These are phyloP conservation scores for Mimumesa dahlbomi DNA, from an alignment of 2,888 invertebrate genomes.

Conservation along the genomic window DNA sequence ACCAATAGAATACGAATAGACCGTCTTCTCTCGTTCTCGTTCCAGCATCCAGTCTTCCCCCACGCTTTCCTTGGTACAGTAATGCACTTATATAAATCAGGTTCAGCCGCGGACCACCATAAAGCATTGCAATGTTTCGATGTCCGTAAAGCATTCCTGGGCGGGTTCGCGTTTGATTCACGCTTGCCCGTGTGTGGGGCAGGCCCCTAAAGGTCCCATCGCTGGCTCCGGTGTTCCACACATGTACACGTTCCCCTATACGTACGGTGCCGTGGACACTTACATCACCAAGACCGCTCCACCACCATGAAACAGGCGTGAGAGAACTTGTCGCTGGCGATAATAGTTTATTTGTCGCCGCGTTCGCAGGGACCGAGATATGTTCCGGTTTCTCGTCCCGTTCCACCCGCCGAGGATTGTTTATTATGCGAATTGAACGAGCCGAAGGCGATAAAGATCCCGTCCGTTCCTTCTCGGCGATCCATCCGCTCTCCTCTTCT, in stretches of 20 bases:
- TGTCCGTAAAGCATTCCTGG: constrained; percentile 80
- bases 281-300: constrained; percentile 40
- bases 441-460: constrained; percentile 79
- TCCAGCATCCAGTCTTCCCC: constrained; percentile 29
- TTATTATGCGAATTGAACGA: constrained; percentile 79
- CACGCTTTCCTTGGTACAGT: constrained; percentile 72
- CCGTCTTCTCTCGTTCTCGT: constrained; percentile 21
- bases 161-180: constrained; percentile 80
- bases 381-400: constrained; percentile 77
- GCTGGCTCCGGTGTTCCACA: constrained; percentile 53
- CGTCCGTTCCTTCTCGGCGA: constrained; percentile 55
- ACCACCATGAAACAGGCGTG: constrained; percentile 71
- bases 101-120: constrained; percentile 80
- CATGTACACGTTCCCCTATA: constrained; percentile 43
- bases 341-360: constrained; percentile 80
- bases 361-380: constrained; percentile 73
- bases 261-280: constrained; percentile 19
- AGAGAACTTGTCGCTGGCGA: constrained; percentile 80
- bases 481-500: constrained; percentile 31
- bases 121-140: constrained; percentile 81
- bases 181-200: constrained; percentile 76
- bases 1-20: constrained; percentile 59
- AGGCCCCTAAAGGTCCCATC: constrained; percentile 59
- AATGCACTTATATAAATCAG: constrained; percentile 81
- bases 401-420: constrained; percentile 75